Percentiles rank a stretch among this genome's conserved stretches.
These are phyloP conservation scores for Paracanthobrama guichenoti DNA, from an alignment of 2,113 vertebrate genomes.

Conservation along the genomic window DNA sequence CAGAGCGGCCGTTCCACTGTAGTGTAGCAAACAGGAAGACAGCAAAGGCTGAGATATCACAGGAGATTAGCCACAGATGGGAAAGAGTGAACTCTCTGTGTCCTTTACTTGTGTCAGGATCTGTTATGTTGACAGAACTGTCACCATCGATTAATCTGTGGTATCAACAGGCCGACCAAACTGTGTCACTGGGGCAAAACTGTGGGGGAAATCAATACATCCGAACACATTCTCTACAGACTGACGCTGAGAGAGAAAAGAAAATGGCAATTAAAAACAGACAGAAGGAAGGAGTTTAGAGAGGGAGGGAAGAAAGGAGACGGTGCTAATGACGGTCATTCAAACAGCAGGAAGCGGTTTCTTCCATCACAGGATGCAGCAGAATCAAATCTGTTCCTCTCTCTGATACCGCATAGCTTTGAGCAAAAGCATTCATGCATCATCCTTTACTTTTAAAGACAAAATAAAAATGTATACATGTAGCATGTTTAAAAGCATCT, in stretches of 20 bases:
- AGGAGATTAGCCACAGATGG: constrained; percentile 19
- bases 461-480: background rate
- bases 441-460: background rate
- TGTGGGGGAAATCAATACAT: constrained; percentile 21
- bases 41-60: background rate
- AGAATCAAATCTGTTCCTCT: constrained; percentile 22
- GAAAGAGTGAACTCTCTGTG: background rate
- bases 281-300: constrained; percentile 20
- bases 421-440: background rate
- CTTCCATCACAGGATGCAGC: constrained; percentile 19
- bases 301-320: constrained; percentile 11
- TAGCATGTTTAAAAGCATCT: background rate
- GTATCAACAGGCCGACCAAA: constrained; percentile 8
- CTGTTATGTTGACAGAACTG: constrained; percentile 15
- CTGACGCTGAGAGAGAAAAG: background rate
- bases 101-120: background rate
- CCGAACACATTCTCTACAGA: background rate
- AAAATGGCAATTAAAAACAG: background rate
- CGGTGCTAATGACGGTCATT: constrained; percentile 19
- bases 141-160: constrained; percentile 21
- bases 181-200: constrained; percentile 15
- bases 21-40: background rate
- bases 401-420: background rate
- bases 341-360: constrained; percentile 21
- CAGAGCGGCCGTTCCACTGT: background rate